Conservation (phyloP, 1,140 invertebrate genomes). For the Cydia pomonella region DNA sequence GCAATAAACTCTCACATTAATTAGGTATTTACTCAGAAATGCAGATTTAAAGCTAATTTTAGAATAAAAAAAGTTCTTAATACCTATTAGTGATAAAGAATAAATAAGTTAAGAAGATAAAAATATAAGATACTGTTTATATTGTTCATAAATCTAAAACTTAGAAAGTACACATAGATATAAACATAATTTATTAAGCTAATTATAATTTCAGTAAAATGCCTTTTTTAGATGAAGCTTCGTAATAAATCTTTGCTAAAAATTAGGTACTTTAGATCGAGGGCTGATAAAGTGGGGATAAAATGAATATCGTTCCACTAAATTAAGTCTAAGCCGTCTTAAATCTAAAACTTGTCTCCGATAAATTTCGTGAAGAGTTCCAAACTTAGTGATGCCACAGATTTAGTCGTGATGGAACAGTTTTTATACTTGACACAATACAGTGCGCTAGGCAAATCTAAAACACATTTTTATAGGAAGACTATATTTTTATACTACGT, state of each 20-base stretch:
- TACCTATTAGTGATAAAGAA: too few relatives aligned
- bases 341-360: slow-evolving; percentile 23
- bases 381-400: slow-evolving; percentile 3
- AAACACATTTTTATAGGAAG: too few relatives aligned
- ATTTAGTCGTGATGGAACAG: background rate
- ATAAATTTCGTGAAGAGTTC: slow-evolving; percentile 30
- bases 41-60: too few relatives aligned
- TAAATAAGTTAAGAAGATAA: too few relatives aligned
- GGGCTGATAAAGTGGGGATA: background rate
- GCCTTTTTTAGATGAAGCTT: background rate
- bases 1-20: too few relatives aligned
- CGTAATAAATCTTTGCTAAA: background rate
- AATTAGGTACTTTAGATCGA: background rate
- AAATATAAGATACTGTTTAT: background rate
- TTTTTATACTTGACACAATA: too few relatives aligned
- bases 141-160: background rate
- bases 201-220: background rate
- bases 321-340: slow-evolving; percentile 19
- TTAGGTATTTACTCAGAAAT: too few relatives aligned
- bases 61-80: background rate
- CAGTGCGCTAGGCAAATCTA: background rate
- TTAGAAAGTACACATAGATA: background rate
- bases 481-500: too few relatives aligned
- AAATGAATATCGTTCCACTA: slow-evolving; percentile 15
- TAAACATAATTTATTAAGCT: background rate